phyloP scores from a whole-genome alignment of 2,888 invertebrate genomes.

The Cistogaster globosa region DNA sequence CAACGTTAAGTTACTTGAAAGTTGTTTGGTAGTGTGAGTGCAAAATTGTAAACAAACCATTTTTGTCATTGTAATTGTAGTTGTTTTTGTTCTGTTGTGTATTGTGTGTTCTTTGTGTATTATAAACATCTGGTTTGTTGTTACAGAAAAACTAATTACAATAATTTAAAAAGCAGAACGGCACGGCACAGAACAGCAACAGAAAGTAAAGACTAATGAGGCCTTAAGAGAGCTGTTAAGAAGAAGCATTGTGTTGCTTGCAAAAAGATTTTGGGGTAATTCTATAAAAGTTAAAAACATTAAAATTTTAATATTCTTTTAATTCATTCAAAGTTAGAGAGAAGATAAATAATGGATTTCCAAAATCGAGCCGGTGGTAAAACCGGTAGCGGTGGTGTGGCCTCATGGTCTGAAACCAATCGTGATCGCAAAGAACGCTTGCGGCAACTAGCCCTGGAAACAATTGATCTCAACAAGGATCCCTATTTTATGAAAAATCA shows the following conservation, averaged over 20 bases:
- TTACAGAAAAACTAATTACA: too few relatives aligned
- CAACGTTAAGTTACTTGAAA: too few relatives aligned
- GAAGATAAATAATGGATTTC: slow-evolving; percentile 91
- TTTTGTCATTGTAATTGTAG: too few relatives aligned
- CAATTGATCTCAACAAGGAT: slow-evolving; percentile 99
- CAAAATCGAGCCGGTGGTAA: slow-evolving; percentile 99
- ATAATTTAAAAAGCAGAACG: too few relatives aligned
- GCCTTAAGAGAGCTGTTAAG: too few relatives aligned
- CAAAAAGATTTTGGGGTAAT: slow-evolving; percentile 1
- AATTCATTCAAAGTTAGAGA: not conserved
- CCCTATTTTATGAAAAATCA: slow-evolving; percentile 99
- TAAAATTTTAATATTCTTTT: not conserved
- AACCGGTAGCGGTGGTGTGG: slow-evolving; percentile 99
- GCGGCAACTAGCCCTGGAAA: slow-evolving; percentile 97
- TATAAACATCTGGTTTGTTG: too few relatives aligned
- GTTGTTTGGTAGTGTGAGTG: too few relatives aligned
- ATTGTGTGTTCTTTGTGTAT: too few relatives aligned
- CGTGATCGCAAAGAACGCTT: slow-evolving; percentile 97
- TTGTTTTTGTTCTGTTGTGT: too few relatives aligned
- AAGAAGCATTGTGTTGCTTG: slow-evolving; percentile 6
- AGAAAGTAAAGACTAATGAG: too few relatives aligned
- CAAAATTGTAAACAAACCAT: too few relatives aligned
- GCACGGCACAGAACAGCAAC: too few relatives aligned
- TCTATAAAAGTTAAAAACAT: not conserved
- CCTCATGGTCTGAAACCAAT: slow-evolving; percentile 99